phyloP scores from a whole-genome alignment of 2,797 vertebrate species.

The Poecilia velifera region DNA sequence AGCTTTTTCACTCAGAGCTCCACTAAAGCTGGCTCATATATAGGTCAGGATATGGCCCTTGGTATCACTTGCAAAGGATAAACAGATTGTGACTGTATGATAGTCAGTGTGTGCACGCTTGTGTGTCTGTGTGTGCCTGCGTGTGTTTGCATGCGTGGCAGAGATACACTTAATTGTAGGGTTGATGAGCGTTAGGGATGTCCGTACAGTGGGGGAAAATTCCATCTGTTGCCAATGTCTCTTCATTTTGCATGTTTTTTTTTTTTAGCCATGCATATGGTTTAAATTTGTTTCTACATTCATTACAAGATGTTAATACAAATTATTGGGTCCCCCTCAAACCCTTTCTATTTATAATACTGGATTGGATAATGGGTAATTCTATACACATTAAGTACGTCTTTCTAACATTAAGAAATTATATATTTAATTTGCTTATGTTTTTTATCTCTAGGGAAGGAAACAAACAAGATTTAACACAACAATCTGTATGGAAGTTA shows the following conservation, averaged over 20 bases:
- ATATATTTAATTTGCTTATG: neutral
- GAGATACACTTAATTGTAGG: slow-evolving; percentile 57
- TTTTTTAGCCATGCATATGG: slow-evolving; percentile 54
- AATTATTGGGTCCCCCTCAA: slow-evolving; percentile 11
- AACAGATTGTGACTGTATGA: slow-evolving; percentile 52
- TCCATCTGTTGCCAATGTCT: slow-evolving; percentile 72
- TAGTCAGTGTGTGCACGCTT: slow-evolving; percentile 11
- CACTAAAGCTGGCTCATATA: slow-evolving; percentile 57
- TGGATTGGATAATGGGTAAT: neutral
- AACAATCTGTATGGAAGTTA: neutral
- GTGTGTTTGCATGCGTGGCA: slow-evolving; percentile 22
- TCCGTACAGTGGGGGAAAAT: slow-evolving; percentile 51
- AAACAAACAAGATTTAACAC: neutral
- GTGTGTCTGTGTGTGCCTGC: slow-evolving; percentile 30
- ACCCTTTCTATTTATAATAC: neutral
- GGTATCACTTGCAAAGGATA: slow-evolving; percentile 55
- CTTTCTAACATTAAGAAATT: neutral
- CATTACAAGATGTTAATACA: slow-evolving; percentile 40
- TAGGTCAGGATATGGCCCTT: slow-evolving; percentile 76
- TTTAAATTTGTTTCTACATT: slow-evolving; percentile 46
- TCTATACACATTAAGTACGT: neutral
- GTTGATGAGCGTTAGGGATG: slow-evolving; percentile 65
- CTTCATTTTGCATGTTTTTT: slow-evolving; percentile 67
- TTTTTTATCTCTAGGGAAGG: neutral
- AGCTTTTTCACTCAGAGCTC: slow-evolving; percentile 48